A percentile compares a stretch with the other conserved stretches of the same genome.
These are phyloP conservation scores for Loxodonta africana DNA, from an alignment of 2,113 vertebrate genomes.

Conservation along the genomic window DNA sequence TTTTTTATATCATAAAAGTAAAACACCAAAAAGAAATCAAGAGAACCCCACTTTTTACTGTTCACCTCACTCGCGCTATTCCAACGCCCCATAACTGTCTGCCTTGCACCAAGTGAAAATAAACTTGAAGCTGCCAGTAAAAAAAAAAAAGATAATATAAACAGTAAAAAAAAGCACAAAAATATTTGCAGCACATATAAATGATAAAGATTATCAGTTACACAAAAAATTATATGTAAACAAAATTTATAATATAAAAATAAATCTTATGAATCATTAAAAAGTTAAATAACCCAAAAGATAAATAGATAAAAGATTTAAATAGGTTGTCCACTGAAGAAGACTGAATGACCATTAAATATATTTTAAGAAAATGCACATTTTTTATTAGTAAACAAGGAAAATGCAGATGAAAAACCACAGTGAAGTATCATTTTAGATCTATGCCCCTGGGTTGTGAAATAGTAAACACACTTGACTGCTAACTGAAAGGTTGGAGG, in stretches of 20 bases:
- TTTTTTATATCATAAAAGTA: slow-evolving; percentile 72
- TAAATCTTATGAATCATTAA: not conserved
- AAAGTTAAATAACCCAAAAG: not conserved
- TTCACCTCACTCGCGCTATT: slow-evolving; percentile 81
- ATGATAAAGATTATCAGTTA: not conserved
- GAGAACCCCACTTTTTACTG: slow-evolving; percentile 66
- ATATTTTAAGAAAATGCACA: not conserved
- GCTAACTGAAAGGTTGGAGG: too few species aligned
- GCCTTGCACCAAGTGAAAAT: slow-evolving; percentile 82
- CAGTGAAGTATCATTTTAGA: not conserved
- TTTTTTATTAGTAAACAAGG: not conserved
- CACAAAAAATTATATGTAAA: not conserved
- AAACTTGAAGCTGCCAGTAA: slow-evolving; percentile 89
- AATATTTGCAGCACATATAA: not conserved
- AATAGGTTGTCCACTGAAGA: not conserved
- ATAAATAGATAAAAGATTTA: not conserved
- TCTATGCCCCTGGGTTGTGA: not conserved
- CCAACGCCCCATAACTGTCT: slow-evolving; percentile 43
- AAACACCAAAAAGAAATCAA: slow-evolving; percentile 73
- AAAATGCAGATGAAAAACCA: not conserved
- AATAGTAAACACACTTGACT: too few species aligned
- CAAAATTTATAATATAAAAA: not conserved
- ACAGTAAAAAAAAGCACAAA: not conserved
- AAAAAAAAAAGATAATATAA: not conserved
- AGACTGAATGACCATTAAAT: not conserved